Conservation (phyloP, 2,888 invertebrate genomes). For the Octonoba sinensis region DNA sequence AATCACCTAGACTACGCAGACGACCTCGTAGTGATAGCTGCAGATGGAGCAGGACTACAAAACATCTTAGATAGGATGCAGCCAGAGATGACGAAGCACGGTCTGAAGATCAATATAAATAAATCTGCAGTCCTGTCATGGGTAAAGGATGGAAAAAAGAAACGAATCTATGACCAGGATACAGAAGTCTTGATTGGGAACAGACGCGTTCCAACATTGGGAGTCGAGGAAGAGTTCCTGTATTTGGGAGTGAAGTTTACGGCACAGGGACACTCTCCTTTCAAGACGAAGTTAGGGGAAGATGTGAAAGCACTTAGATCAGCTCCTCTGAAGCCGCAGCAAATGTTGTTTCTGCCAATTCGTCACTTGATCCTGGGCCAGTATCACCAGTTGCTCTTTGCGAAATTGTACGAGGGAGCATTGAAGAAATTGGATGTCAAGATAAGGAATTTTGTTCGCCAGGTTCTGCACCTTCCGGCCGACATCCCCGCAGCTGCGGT, state of each 20-base stretch:
- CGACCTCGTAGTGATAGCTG: not conserved
- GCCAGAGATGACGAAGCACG: not conserved
- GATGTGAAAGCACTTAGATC: not conserved
- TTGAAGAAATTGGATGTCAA: slow-evolving; percentile 1
- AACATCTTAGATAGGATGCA: not conserved
- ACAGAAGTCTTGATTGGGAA: not conserved
- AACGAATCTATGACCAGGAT: not conserved
- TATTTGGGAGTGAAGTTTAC: not conserved
- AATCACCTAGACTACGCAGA: not conserved
- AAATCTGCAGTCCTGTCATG: not conserved
- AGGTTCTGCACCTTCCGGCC: not conserved
- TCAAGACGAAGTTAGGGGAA: not conserved
- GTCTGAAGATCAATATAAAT: not conserved
- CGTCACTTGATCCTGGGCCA: not conserved
- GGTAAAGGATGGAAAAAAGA: not conserved
- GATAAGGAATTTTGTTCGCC: not conserved
- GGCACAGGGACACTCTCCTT: not conserved
- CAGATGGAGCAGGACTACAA: not conserved
- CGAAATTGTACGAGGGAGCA: not conserved
- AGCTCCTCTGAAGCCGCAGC: slow-evolving; percentile 10
- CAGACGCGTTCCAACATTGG: not conserved
- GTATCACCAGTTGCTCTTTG: not conserved
- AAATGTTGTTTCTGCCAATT: not conserved
- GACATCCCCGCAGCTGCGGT: not conserved
- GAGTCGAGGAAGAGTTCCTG: not conserved